These are phyloP conservation scores for Schizaphis graminum DNA, from an alignment of 2,888 invertebrate species.

Conservation along the genomic window DNA sequence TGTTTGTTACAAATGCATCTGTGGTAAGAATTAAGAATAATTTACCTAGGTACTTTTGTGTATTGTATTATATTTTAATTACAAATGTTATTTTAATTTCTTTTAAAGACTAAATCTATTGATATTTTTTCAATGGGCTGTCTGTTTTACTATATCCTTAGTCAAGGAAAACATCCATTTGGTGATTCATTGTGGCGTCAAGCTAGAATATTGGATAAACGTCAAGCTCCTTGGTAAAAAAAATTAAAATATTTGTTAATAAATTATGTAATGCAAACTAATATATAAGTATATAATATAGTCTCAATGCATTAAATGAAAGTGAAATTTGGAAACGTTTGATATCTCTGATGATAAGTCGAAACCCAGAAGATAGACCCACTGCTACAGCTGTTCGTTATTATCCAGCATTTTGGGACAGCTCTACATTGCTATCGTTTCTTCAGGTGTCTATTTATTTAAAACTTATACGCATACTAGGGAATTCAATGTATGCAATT, in stretches of 20 bases:
- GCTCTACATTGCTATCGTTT: constrained; percentile 85
- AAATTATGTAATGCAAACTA: constrained; percentile 19
- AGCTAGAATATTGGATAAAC: constrained; percentile 80
- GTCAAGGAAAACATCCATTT: constrained; percentile 92
- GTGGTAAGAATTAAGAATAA: constrained; percentile 79
- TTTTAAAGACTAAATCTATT: constrained; percentile 85
- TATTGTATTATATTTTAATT: not conserved
- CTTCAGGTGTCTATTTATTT: constrained; percentile 78
- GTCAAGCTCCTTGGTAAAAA: constrained; percentile 53
- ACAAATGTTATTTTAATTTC: constrained; percentile 29
- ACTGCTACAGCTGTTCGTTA: constrained; percentile 83
- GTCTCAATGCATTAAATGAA: constrained; percentile 61
- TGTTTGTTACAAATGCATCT: constrained; percentile 83
- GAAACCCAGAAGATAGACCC: constrained; percentile 81
- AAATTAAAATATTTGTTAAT: not conserved
- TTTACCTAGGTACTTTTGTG: not conserved
- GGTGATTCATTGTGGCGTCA: constrained; percentile 91
- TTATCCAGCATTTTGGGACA: constrained; percentile 95
- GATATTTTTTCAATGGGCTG: constrained; percentile 98
- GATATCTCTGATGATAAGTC: constrained; percentile 85
- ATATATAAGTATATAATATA: constrained; percentile 58
- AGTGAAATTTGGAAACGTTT: constrained; percentile 71
- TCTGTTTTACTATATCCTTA: constrained; percentile 94
- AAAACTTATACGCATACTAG: not conserved
- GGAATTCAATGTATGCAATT: constrained; percentile 57